Conservation (phyloP, 2,797 vertebrate species). For the Antennarius maculatus region DNA sequence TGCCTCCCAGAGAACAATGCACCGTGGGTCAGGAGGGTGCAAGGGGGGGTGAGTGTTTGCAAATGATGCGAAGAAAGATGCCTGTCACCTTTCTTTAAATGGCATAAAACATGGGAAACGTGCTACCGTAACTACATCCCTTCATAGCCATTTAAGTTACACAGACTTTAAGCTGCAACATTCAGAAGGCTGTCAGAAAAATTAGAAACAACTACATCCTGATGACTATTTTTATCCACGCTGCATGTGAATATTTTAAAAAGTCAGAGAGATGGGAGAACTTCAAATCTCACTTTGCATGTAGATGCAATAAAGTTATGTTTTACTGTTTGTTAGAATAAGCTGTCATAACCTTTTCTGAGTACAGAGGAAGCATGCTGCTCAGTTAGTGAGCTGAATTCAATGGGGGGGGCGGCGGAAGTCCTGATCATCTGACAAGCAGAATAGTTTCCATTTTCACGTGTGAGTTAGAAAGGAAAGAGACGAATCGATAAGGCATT, state of each 20-base stretch:
- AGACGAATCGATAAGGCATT: slow-evolving; percentile 82
- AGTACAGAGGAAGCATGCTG: slow-evolving; percentile 36
- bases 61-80: slow-evolving; percentile 46
- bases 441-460: slow-evolving; percentile 78
- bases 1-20: slow-evolving; percentile 81
- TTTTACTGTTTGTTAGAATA: slow-evolving; percentile 21
- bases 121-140: slow-evolving; percentile 29
- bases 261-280: slow-evolving; percentile 10
- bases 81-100: slow-evolving; percentile 50
- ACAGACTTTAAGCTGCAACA: slow-evolving; percentile 31
- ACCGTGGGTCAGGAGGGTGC: slow-evolving; percentile 36
- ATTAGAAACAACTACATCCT: slow-evolving; percentile 14
- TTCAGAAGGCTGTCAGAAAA: slow-evolving; percentile 22
- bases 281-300: slow-evolving; percentile 26
- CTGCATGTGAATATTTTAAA: slow-evolving; percentile 15
- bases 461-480: slow-evolving; percentile 78
- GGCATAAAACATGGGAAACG: slow-evolving; percentile 21
- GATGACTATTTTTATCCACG: slow-evolving; percentile 21
- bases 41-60: slow-evolving; percentile 39
- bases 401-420: slow-evolving; percentile 33
- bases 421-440: slow-evolving; percentile 63
- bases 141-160: slow-evolving; percentile 18
- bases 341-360: slow-evolving; percentile 30
- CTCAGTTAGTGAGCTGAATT: slow-evolving; percentile 47
- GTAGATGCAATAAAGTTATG: slow-evolving; percentile 18